These are phyloP conservation scores for Dromas ardeola DNA, from an alignment of 2,113 vertebrate genomes.

Conservation along the genomic window DNA sequence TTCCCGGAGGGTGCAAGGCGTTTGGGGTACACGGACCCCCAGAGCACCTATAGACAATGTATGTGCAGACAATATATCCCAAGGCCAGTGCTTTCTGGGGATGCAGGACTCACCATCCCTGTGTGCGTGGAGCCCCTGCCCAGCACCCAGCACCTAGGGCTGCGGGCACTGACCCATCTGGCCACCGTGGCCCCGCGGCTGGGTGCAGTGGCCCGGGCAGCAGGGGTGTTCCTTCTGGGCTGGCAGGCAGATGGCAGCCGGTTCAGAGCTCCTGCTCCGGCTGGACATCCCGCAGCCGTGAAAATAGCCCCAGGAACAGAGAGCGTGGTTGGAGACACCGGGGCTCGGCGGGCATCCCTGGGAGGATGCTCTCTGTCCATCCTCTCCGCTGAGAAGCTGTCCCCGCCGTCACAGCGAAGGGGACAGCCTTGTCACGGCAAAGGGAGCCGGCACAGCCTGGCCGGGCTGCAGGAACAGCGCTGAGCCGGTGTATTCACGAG, in stretches of 20 bases:
- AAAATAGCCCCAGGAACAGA: not conserved
- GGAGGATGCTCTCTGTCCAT: not conserved
- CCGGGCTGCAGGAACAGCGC: not conserved
- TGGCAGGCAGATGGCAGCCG: not conserved
- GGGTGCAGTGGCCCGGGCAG: not conserved
- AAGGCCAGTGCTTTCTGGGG: not conserved
- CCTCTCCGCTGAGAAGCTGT: not conserved
- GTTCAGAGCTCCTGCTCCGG: not conserved
- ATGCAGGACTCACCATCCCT: too few relatives aligned
- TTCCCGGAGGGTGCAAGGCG: not conserved
- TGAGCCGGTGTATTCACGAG: not conserved
- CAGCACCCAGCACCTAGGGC: not conserved
- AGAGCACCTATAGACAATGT: not conserved
- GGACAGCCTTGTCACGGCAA: not conserved
- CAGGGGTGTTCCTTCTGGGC: not conserved
- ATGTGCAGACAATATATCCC: too few relatives aligned
- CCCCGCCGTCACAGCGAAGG: accelerated
- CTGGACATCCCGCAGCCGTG: not conserved
- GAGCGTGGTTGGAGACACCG: not conserved
- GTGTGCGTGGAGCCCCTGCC: accelerated
- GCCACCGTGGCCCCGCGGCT: accelerated
- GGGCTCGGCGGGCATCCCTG: accelerated
- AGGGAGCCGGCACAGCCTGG: not conserved
- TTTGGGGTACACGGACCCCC: not conserved
- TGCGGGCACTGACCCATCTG: not conserved